These are phyloP conservation scores for Acanthiza pusilla DNA, from an alignment of 2,797 vertebrate genomes.

Conservation along the genomic window DNA sequence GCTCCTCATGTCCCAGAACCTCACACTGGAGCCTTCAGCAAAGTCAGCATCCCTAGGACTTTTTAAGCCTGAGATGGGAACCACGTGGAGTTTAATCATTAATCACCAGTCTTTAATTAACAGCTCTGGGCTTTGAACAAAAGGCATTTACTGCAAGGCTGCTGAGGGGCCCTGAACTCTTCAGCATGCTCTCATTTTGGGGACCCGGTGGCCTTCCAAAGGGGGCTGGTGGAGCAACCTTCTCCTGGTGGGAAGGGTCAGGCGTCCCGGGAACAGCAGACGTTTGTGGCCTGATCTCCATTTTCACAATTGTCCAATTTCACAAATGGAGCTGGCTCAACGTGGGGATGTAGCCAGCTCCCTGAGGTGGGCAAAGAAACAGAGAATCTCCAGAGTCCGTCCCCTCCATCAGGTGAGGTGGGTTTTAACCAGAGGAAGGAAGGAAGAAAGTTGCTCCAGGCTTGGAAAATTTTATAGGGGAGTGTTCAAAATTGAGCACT, in stretches of 20 bases:
- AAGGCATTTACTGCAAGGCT: constrained; percentile 71
- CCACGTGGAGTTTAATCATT: constrained; percentile 83
- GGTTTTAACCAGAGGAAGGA: background rate
- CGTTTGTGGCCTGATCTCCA: constrained; percentile 39
- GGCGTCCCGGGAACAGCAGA: constrained; percentile 54
- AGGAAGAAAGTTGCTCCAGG: constrained; percentile 30
- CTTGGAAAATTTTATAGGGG: constrained; percentile 42
- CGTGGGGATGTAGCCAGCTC: background rate
- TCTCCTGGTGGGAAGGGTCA: constrained; percentile 19
- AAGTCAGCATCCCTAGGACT: constrained; percentile 80
- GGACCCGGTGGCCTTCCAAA: constrained; percentile 55
- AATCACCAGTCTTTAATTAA: constrained; percentile 99
- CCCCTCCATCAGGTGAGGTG: constrained; percentile 2
- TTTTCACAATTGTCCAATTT: background rate
- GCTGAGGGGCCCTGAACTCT: constrained; percentile 72
- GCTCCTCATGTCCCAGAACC: constrained; percentile 56
- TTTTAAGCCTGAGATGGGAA: constrained; percentile 70
- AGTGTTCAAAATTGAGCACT: constrained; percentile 18
- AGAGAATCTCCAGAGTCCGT: background rate
- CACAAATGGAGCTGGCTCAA: constrained; percentile 28
- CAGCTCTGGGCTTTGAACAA: constrained; percentile 92
- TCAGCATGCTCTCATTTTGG: constrained; percentile 57
- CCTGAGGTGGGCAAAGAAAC: background rate
- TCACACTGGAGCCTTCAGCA: constrained; percentile 68
- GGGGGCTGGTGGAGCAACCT: constrained; percentile 47